Evolutionary conservation across 1,140 invertebrate species (phyloP).

Genomic region (Centruroides sculpturatus): DNA sequence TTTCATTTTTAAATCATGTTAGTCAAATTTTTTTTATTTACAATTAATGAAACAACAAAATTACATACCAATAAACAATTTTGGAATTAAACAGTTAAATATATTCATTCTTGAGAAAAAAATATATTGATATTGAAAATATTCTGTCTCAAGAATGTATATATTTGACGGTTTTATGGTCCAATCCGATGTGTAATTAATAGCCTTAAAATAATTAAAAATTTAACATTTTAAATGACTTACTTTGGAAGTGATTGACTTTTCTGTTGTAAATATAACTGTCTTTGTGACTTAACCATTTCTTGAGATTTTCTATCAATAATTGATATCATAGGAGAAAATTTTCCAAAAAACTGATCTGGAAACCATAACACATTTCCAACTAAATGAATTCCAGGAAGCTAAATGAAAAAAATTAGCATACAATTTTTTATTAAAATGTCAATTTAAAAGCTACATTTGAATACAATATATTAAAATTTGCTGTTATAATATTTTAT

Average conservation of each 20-base stretch:
- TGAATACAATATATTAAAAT: too few species aligned
- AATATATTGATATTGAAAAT: too few species aligned
- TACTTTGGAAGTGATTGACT: conserved; percentile 40
- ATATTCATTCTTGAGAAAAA: too few species aligned
- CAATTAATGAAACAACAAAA: too few species aligned
- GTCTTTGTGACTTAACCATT: conserved; percentile 35
- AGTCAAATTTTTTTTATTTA: background rate
- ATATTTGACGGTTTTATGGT: background rate
- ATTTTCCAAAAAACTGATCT: conserved; percentile 50
- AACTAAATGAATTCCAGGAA: conserved; percentile 53
- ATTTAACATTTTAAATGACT: background rate
- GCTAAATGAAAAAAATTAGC: conserved; percentile 17
- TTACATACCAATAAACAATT: too few species aligned
- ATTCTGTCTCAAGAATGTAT: too few species aligned
- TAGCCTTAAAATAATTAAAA: too few species aligned
- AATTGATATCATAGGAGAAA: conserved; percentile 39
- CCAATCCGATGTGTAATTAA: too few species aligned
- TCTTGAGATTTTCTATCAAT: conserved; percentile 45
- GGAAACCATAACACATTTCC: conserved; percentile 68
- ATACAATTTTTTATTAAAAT: too few species aligned
- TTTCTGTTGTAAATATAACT: conserved; percentile 40
- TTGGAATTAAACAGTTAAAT: too few species aligned
- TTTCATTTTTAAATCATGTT: background rate
- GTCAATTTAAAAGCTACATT: too few species aligned
- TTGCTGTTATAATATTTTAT: too few species aligned